A percentile compares a stretch with the other conserved stretches of the same genome.
These are phyloP conservation scores for Stenoptilia bipunctidactyla DNA, from an alignment of 2,888 invertebrate genomes.

Conservation along the genomic window DNA sequence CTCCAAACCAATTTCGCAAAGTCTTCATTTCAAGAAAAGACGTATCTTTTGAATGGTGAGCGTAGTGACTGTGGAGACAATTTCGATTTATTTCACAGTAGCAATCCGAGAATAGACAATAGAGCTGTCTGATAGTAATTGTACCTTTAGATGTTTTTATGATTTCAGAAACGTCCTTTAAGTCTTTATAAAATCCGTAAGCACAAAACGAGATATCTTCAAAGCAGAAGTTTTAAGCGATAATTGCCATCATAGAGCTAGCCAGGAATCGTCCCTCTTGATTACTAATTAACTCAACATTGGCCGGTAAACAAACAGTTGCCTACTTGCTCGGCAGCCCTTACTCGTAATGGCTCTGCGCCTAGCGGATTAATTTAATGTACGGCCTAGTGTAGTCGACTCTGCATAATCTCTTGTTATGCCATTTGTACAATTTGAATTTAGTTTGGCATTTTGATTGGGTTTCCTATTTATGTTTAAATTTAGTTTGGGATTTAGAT, in stretches of 20 bases:
- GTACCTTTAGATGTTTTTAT: background rate
- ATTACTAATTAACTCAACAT: background rate
- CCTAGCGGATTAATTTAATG: background rate
- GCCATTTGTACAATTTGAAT: background rate
- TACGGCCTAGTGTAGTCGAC: background rate
- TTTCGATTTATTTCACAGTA: background rate
- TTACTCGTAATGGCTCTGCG: background rate
- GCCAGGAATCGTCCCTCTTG: no score
- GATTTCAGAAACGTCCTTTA: background rate
- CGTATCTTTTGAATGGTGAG: background rate
- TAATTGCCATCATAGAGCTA: no score
- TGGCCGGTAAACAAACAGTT: background rate
- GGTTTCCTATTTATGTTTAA: no score
- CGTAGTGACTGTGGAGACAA: background rate
- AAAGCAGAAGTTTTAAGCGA: no score
- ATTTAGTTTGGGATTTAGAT: no score
- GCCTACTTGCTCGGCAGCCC: background rate
- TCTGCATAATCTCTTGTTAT: constrained; percentile 1
- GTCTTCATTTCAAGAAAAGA: background rate
- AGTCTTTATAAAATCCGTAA: no score
- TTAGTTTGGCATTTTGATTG: background rate
- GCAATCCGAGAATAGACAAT: background rate
- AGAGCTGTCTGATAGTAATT: background rate
- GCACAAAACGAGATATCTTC: no score
- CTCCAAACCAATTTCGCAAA: background rate